Conservation (phyloP, 2,797 vertebrate species). For the Channa striata region DNA sequence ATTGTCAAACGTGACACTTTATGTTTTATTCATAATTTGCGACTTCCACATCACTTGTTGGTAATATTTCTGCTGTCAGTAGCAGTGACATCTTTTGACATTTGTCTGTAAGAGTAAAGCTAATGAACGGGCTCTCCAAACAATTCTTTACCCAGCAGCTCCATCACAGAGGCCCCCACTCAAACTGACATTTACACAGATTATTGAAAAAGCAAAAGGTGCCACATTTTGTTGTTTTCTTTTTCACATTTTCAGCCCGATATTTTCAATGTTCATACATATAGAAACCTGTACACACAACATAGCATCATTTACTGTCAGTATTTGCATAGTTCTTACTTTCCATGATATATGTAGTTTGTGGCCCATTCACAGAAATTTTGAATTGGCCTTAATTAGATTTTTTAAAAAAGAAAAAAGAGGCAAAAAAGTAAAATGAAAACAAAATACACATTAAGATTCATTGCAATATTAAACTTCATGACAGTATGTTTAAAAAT, state of each 20-base stretch:
- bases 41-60: slow-evolving; percentile 54
- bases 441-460: too few relatives aligned
- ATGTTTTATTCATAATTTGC: slow-evolving; percentile 72
- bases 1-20: slow-evolving; percentile 76
- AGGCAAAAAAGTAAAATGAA: too few relatives aligned
- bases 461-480: too few relatives aligned
- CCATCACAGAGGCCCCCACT: slow-evolving; percentile 10
- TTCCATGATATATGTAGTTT: too few relatives aligned
- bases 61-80: slow-evolving; percentile 55
- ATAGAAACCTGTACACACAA: too few relatives aligned
- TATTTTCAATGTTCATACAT: too few relatives aligned
- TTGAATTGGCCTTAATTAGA: too few relatives aligned
- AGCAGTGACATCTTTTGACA: slow-evolving; percentile 47
- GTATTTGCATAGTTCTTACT: too few relatives aligned
- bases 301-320: too few relatives aligned
- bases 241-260: not conserved
- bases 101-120: slow-evolving; percentile 19
- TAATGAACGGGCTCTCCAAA: slow-evolving; percentile 26
- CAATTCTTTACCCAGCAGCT: slow-evolving; percentile 39
- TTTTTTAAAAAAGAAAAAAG: too few relatives aligned
- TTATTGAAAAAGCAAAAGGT: not conserved
- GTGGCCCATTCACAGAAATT: too few relatives aligned
- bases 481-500: too few relatives aligned
- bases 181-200: slow-evolving; percentile 11
- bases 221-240: not conserved